Conservation (phyloP, 2,113 vertebrate species). For the Cinclus cinclus region DNA sequence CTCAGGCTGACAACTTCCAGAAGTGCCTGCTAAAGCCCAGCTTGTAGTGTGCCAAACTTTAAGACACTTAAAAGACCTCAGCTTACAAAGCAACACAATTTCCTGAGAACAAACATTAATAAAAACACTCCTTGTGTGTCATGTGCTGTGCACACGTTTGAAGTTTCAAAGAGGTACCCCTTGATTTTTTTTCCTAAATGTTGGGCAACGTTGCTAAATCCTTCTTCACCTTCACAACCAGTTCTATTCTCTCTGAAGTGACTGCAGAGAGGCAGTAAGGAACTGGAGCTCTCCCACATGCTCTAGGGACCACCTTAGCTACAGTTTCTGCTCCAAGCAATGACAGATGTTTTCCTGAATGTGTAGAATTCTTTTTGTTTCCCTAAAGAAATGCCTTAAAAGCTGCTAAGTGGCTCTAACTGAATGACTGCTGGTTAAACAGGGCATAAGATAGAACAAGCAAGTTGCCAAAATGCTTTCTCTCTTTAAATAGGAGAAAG, state of each 20-base stretch:
- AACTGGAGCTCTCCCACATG: background rate
- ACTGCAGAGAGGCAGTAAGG: background rate
- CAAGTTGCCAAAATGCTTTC: background rate
- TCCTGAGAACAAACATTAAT: background rate
- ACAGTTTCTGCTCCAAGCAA: background rate
- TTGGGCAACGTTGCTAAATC: background rate
- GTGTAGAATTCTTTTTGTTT: background rate
- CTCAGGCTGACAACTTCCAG: constrained; percentile 26
- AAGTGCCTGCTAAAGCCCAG: background rate
- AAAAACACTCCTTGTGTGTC: background rate
- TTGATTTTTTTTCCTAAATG: background rate
- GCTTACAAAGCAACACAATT: background rate
- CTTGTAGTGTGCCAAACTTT: background rate
- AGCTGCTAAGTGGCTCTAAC: background rate
- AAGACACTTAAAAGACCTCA: background rate
- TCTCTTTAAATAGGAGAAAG: constrained; percentile 1
- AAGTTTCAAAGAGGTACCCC: background rate
- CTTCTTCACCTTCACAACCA: background rate
- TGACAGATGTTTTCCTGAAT: constrained; percentile 48
- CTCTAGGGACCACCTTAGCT: background rate
- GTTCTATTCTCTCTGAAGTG: background rate
- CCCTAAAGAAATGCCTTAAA: background rate
- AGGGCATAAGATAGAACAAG: background rate
- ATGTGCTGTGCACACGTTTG: background rate
- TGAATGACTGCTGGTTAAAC: background rate